phyloP scores from a whole-genome alignment of 2,113 vertebrate species.

The Xenopus laevis region DNA sequence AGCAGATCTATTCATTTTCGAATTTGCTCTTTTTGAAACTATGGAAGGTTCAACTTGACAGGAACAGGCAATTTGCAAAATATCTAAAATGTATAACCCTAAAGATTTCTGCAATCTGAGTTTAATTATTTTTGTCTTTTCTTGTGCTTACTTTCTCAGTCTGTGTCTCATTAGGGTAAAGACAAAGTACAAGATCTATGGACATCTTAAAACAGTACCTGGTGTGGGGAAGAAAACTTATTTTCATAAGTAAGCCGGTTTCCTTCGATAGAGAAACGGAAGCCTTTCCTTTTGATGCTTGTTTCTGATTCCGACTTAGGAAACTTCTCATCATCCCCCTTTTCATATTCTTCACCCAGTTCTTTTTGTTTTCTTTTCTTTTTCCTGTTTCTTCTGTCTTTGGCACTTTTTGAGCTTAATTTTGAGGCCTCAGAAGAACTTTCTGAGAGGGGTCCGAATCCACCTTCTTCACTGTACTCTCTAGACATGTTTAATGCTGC shows the following conservation, averaged over 20 bases:
- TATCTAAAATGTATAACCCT: too few relatives aligned
- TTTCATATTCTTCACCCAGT: slow-evolving; percentile 67
- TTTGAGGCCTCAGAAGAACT: slow-evolving; percentile 85
- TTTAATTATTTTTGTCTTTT: too few relatives aligned
- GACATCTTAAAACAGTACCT: slow-evolving; percentile 66
- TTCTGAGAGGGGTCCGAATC: slow-evolving; percentile 64
- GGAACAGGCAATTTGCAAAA: too few relatives aligned
- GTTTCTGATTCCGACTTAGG: slow-evolving; percentile 81
- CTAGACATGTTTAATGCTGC: slow-evolving; percentile 59
- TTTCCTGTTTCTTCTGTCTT: slow-evolving; percentile 86
- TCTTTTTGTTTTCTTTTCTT: slow-evolving; percentile 79
- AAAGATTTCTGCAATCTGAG: too few relatives aligned
- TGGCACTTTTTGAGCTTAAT: slow-evolving; percentile 93
- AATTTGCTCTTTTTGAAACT: too few relatives aligned
- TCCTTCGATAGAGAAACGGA: slow-evolving; percentile 74
- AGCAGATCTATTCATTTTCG: too few relatives aligned
- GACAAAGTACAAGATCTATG: too few relatives aligned
- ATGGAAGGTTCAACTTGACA: too few relatives aligned
- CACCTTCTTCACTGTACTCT: slow-evolving; percentile 62
- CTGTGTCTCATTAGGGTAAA: too few relatives aligned
- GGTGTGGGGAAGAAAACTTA: slow-evolving; percentile 72
- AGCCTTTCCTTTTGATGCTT: slow-evolving; percentile 69
- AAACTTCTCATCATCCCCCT: slow-evolving; percentile 64
- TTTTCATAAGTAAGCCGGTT: slow-evolving; percentile 73
- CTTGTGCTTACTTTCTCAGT: too few relatives aligned